Evolutionary conservation across 2,113 vertebrate species (phyloP), one percentile per base, ranked within the genome.

Genomic region (Bungarus multicinctus): DNA sequence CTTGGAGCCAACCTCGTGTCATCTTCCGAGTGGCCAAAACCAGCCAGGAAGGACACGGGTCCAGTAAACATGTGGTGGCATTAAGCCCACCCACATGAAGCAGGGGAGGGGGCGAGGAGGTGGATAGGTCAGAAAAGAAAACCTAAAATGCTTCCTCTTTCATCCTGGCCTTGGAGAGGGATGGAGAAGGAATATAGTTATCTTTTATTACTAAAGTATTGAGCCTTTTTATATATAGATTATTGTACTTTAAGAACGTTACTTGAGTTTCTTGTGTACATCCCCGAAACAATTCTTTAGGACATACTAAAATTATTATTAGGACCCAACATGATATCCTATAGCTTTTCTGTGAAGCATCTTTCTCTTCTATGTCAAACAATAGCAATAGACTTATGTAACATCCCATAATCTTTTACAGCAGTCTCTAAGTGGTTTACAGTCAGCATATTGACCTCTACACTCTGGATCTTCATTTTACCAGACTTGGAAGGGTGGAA

Each of bases 71-170:
- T n/a, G n/a, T n/a, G n/a, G n/a, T n/a, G n/a, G n/a, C n/a, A n/a
- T n/a, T n/a, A n/a, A n/a, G n/a, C n/a, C n/a, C n/a, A n/a, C n/a
- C n/a, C n/a, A n/a, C 47, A 4, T 20, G 2, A 81, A 22, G 18
- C 1, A 3, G 34, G 0, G 64, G n/a, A 16, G 14, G 2, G 2
- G 6, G n/a, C n/a, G n/a, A 39, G n/a, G 69, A 81, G 5, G 2
- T 2, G 74, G 18, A 43, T 81, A 34, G 50, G 6, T 5, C 85
- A 50, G 45, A 27, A 87, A 87, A 47, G 22, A 25, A 87, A 50
- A 4, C 45, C 23, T 12, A 27, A 87, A 87, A 25, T 16, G 47
- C 45, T 87, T 50, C 25, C 5, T 47, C 25, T 87, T 86, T 47
- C 85, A 23, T 86, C 85, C 85, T 47, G 11, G 45, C 4, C 12